Base-by-base conservation (phyloP, 2,888 invertebrate genomes). In the Orthosia incerta region DNA sequence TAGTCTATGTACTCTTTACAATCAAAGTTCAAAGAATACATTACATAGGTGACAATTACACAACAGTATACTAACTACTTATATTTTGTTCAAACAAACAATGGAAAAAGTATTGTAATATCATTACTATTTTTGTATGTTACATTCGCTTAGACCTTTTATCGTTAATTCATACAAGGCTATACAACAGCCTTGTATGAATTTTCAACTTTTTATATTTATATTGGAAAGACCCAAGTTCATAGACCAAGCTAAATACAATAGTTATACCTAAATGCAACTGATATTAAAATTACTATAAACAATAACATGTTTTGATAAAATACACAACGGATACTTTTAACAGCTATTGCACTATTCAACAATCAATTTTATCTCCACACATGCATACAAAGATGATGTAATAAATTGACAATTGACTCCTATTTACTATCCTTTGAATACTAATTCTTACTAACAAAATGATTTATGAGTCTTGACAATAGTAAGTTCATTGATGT, bases 231-330 rank as follows among this genome's bases (percentile, higher is more conserved):
- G 1, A 51, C 16, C 18, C 2, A 50, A 74, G 15, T 13, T 57
- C 23, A 56, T 23, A 15, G 18, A 23, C 18, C 2, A 20, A 15
- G 20, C 50, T 73, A 64, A 23, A 51, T 59, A 12, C 12, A 13
- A 51, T 55, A 63, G 50, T 66, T 60, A 53, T 59, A 50, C 18
- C 26, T 63, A 76, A 57, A 48, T 45, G 7, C 48, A 15, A 53
- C 23, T 59, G 74, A 65, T 65, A 51, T 51, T 46, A 64, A 65
- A 23, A 26, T n/a, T 0, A 70, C 23, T 71, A 53, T 66, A 64
- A 68, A 83, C 62, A 80, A 80, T 45, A 84, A 84, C 56, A 80
- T 74, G 57, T 71, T 69, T 59, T 80, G 18, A 79, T 63, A 60
- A 5, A 2, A 57, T 55, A 39, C 55, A 55, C 15, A 80, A 26